Evolutionary conservation across 2,888 invertebrate genomes (phyloP).

Genomic region (Cheilosia variabilis): DNA sequence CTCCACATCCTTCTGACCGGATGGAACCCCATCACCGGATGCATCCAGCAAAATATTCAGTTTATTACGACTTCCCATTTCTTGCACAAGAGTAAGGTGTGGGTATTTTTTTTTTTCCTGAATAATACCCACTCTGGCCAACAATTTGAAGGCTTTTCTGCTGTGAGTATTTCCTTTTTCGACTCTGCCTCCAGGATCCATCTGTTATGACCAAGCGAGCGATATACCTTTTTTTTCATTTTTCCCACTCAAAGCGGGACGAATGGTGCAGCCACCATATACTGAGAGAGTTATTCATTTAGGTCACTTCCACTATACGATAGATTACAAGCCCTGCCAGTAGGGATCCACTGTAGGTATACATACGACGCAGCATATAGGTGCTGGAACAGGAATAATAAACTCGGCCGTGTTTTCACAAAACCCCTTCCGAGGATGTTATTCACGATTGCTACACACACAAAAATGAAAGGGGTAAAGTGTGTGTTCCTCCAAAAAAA

Average conservation of each 20-base stretch:
- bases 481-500: constrained; percentile 11
- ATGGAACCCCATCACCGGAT: constrained; percentile 25
- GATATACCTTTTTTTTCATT: constrained; percentile 27
- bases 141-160: constrained; percentile 53
- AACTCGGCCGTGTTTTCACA: constrained; percentile 37
- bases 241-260: constrained; percentile 5
- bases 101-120: constrained; percentile 4
- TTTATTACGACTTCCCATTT: constrained; percentile 57
- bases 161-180: constrained; percentile 27
- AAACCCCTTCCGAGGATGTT: constrained; percentile 52
- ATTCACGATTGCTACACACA: constrained; percentile 39
- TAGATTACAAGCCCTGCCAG: constrained; percentile 31
- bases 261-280: neutral
- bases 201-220: constrained; percentile 38
- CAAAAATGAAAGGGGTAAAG: constrained; percentile 32
- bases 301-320: constrained; percentile 49
- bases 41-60: constrained; percentile 39
- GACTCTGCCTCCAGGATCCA: constrained; percentile 20
- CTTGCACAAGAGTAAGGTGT: constrained; percentile 18
- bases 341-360: constrained; percentile 10
- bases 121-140: neutral
- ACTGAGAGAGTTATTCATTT: constrained; percentile 51
- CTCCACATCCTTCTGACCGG: neutral
- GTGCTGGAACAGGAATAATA: constrained; percentile 57
- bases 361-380: constrained; percentile 25